These are phyloP conservation scores for Drosophila suboccidentalis DNA, from an alignment of 2,888 invertebrate species.

Conservation along the genomic window DNA sequence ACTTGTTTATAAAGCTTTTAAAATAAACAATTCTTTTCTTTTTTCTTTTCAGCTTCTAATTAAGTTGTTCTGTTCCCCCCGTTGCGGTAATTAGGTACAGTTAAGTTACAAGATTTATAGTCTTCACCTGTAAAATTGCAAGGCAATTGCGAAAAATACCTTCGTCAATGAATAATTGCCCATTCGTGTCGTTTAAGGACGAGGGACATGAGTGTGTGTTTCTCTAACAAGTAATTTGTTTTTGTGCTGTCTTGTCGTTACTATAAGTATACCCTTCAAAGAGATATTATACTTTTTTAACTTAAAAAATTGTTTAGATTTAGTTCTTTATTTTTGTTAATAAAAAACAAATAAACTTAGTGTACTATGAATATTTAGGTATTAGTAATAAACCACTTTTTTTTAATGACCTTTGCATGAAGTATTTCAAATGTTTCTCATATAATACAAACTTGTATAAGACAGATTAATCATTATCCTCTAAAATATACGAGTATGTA, in stretches of 20 bases:
- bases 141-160: constrained; percentile 25
- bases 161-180: constrained; percentile 53
- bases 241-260: background rate
- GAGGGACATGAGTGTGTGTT: constrained; percentile 8
- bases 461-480: no score
- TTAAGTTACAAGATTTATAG: constrained; percentile 49
- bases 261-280: background rate
- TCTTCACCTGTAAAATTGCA: background rate
- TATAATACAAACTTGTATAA: no score
- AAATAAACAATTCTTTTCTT: background rate
- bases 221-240: constrained; percentile 14
- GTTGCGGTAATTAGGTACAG: constrained; percentile 44
- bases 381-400: no score
- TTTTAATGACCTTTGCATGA: no score
- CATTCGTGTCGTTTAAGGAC: constrained; percentile 11
- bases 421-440: no score
- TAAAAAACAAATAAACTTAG: no score
- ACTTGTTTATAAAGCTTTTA: background rate
- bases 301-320: no score
- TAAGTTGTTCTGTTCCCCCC: constrained; percentile 12
- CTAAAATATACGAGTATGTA: no score
- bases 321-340: no score
- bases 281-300: background rate
- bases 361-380: no score
- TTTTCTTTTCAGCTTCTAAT: constrained; percentile 44